Evolutionary conservation across 2,113 vertebrate species (phyloP).

Genomic region (Lasiurus cinereus): DNA sequence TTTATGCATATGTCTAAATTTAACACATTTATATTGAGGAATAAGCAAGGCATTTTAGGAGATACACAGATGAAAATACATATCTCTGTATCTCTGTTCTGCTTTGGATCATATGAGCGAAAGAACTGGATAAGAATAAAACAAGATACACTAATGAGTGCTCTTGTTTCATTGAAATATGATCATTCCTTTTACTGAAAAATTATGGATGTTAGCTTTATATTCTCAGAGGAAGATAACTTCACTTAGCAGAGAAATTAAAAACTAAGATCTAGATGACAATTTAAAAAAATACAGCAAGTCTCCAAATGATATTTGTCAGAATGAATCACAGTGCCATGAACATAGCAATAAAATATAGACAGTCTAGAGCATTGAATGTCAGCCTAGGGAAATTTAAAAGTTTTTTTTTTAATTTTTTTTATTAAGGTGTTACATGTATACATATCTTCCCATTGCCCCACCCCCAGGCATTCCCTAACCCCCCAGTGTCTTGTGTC

Average conservation of each 20-base stretch:
- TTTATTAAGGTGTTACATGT: too few relatives aligned
- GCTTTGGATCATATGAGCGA: not conserved
- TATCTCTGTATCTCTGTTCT: not conserved
- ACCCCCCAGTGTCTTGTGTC: too few relatives aligned
- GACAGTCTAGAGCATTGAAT: constrained; percentile 17
- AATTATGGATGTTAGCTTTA: not conserved
- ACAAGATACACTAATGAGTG: not conserved
- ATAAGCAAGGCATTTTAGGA: not conserved
- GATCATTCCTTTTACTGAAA: not conserved
- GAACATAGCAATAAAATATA: not conserved
- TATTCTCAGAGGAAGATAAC: constrained; percentile 32
- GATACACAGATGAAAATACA: not conserved
- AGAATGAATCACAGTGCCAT: not conserved
- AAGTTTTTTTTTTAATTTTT: not conserved
- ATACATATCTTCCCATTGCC: too few relatives aligned
- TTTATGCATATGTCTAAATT: not conserved
- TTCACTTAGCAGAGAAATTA: constrained; percentile 54
- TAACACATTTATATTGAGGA: not conserved
- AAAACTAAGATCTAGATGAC: not conserved
- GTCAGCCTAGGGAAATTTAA: constrained; percentile 38
- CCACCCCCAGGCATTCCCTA: too few relatives aligned
- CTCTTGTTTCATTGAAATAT: constrained; percentile 13
- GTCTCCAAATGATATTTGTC: not conserved
- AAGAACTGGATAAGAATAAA: not conserved
- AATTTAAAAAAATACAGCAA: not conserved